Evolutionary conservation across 2,113 vertebrate genomes (phyloP).

Genomic region (Hystrix cristata): DNA sequence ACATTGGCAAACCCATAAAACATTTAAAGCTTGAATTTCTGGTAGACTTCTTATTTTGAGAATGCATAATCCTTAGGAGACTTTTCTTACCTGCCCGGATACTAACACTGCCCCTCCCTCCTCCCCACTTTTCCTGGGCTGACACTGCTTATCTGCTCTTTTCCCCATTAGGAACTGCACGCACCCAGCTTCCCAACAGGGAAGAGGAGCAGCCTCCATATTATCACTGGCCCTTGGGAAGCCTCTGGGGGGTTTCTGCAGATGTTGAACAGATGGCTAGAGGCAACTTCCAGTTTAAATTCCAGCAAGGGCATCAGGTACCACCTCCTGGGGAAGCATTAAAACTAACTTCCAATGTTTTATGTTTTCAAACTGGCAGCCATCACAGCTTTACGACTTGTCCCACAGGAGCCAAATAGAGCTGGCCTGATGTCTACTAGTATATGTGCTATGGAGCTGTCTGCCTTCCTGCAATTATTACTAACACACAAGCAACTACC

Average conservation of each 20-base stretch:
- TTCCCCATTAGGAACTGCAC: background rate
- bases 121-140: background rate
- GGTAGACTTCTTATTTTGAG: background rate
- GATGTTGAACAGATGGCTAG: conserved; percentile 46
- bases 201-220: background rate
- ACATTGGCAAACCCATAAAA: background rate
- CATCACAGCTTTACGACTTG: conserved; percentile 9
- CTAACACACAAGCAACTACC: background rate
- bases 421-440: background rate
- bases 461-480: background rate
- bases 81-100: background rate
- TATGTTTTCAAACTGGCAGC: conserved; percentile 48
- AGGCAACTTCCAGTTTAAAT: conserved; percentile 44
- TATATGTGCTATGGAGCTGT: background rate
- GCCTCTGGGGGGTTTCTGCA: background rate
- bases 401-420: background rate
- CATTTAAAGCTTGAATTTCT: background rate
- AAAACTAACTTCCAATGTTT: conserved; percentile 61
- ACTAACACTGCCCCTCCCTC: background rate
- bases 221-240: background rate
- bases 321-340: background rate
- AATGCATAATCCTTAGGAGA: background rate
- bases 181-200: background rate
- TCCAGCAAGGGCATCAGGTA: background rate
- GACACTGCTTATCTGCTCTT: background rate